These are phyloP conservation scores for Acleris holmiana DNA, from an alignment of 2,888 invertebrate genomes.

Conservation along the genomic window DNA sequence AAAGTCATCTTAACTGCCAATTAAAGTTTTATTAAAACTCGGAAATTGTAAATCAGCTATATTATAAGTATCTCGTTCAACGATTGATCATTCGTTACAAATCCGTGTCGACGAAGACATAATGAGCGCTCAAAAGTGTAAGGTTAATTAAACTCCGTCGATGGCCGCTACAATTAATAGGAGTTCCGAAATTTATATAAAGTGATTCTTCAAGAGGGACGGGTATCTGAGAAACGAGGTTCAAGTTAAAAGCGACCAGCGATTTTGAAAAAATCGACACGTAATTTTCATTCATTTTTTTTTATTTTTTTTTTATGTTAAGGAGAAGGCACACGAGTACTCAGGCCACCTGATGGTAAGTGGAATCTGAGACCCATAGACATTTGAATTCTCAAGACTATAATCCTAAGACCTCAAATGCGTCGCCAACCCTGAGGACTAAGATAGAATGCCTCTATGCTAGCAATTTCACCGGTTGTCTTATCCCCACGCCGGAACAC, in stretches of 20 bases:
- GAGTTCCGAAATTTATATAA: constrained; percentile 73
- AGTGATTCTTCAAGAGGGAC: constrained; percentile 71
- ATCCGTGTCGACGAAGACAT: constrained; percentile 40
- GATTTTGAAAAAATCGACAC: background rate
- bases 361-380: too few relatives aligned
- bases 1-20: too few relatives aligned
- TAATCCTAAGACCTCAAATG: too few relatives aligned
- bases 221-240: constrained; percentile 56
- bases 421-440: too few relatives aligned
- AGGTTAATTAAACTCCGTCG: constrained; percentile 71
- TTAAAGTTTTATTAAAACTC: background rate
- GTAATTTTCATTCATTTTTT: too few relatives aligned
- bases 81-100: constrained; percentile 38
- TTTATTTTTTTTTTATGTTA: too few relatives aligned
- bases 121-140: constrained; percentile 46
- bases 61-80: constrained; percentile 3
- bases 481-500: too few relatives aligned
- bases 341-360: too few relatives aligned
- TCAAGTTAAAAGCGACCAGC: constrained; percentile 26
- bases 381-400: too few relatives aligned
- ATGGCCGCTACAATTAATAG: constrained; percentile 76
- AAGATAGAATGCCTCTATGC: too few relatives aligned
- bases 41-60: constrained; percentile 18
- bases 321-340: too few relatives aligned
- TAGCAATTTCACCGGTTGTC: too few relatives aligned